These are phyloP conservation scores for Drosophila setifemur DNA, from an alignment of 1,140 invertebrate species.

Conservation along the genomic window DNA sequence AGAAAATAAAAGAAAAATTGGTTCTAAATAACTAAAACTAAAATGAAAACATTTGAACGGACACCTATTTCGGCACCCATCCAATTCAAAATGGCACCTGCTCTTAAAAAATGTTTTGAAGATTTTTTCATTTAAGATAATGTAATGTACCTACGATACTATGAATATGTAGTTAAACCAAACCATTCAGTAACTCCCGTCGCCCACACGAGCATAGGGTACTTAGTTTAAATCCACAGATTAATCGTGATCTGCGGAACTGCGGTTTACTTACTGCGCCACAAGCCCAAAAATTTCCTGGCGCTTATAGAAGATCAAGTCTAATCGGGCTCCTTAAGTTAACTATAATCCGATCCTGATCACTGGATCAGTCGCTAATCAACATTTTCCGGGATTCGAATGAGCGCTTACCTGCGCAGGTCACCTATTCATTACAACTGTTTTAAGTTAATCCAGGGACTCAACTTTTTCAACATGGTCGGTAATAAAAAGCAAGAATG, in stretches of 20 bases:
- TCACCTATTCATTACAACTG: constrained; percentile 37
- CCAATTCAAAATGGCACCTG: no score
- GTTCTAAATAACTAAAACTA: no score
- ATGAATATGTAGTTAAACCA: no score
- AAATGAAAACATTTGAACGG: no score
- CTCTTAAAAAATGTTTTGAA: no score
- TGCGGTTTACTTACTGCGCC: constrained; percentile 63
- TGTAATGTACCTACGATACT: no score
- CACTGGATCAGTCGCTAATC: constrained; percentile 46
- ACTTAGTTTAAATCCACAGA: constrained; percentile 48
- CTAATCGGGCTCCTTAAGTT: constrained; percentile 65
- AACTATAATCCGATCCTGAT: constrained; percentile 69
- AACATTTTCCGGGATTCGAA: constrained; percentile 43
- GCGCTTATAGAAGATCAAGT: constrained; percentile 46
- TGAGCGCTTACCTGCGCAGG: constrained; percentile 12
- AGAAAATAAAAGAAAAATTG: no score
- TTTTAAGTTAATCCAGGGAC: constrained; percentile 62
- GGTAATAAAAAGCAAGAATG: constrained; percentile 52
- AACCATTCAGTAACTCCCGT: no score
- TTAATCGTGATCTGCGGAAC: constrained; percentile 50
- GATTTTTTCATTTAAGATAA: no score
- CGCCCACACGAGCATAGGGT: no score
- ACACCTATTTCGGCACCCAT: no score
- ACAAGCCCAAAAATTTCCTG: constrained; percentile 42
- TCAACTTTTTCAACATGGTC: constrained; percentile 52